Conservation (phyloP, 2,888 invertebrate genomes). For the Argyresthia albistria region DNA sequence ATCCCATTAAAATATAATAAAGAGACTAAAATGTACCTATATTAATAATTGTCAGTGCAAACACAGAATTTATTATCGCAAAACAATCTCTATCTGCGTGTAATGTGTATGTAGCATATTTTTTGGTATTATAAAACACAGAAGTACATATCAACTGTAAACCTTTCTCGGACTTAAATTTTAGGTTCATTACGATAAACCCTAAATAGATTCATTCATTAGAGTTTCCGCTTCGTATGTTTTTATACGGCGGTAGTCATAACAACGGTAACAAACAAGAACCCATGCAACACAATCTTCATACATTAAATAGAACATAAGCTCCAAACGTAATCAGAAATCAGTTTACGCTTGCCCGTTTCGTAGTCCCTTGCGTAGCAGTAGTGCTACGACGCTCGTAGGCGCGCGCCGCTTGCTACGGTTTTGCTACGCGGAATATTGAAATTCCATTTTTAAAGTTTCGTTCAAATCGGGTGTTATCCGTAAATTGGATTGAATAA, state of each 20-base stretch:
- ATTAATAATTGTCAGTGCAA: too few species aligned
- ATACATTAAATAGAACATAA: too few species aligned
- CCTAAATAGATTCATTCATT: too few species aligned
- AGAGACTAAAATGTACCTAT: too few species aligned
- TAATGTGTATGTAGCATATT: too few species aligned
- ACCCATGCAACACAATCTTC: not conserved
- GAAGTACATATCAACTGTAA: too few species aligned
- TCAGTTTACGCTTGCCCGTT: not conserved
- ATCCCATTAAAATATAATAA: too few species aligned
- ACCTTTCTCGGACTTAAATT: too few species aligned
- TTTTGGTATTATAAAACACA: not conserved
- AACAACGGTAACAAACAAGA: constrained; percentile 6
- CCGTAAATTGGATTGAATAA: too few species aligned
- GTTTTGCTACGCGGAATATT: not conserved
- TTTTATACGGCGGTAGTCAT: constrained; percentile 1
- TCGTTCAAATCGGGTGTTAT: not conserved
- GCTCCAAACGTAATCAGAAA: not conserved
- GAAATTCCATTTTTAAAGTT: not conserved
- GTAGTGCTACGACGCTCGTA: constrained; percentile 37
- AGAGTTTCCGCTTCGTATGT: not conserved
- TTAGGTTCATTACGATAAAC: too few species aligned
- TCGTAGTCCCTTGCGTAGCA: constrained; percentile 36
- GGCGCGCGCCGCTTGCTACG: constrained; percentile 13
- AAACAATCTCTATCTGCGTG: too few species aligned
- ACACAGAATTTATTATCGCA: too few species aligned